Percentiles rank a stretch among this genome's conserved stretches.
Conservation (phyloP, 2,888 invertebrate species). For the Seira sanloemensis region DNA sequence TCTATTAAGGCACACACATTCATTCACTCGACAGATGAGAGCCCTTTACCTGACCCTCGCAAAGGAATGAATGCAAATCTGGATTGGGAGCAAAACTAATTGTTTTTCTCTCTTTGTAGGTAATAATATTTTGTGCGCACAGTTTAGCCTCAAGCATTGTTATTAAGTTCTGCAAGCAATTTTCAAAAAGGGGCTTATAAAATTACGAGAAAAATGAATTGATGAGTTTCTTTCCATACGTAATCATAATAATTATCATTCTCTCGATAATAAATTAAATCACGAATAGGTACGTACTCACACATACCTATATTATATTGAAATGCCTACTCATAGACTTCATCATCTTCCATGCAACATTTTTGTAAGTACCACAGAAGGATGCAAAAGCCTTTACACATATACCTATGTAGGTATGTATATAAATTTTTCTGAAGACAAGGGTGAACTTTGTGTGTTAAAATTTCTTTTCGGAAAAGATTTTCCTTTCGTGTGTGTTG, state of each 20-base stretch:
- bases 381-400: too few species aligned
- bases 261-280: constrained; percentile 18
- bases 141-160: constrained; percentile 48
- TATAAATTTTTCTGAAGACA: too few species aligned
- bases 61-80: constrained; percentile 3
- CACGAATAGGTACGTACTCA: not conserved
- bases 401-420: too few species aligned
- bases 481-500: constrained; percentile 30
- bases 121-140: constrained; percentile 1
- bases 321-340: too few species aligned
- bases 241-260: constrained; percentile 45
- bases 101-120: not conserved
- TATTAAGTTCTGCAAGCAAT: constrained; percentile 44
- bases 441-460: too few species aligned
- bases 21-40: too few species aligned
- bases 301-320: too few species aligned
- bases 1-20: not conserved
- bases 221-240: constrained; percentile 37
- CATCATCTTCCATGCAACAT: too few species aligned
- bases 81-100: not conserved
- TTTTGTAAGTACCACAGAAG: too few species aligned
- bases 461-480: too few species aligned
- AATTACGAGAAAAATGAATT: constrained; percentile 35
- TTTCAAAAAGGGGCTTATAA: constrained; percentile 25
- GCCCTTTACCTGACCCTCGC: constrained; percentile 39